Percentiles rank a stretch among this genome's conserved stretches.
These are phyloP conservation scores for Elgonia sp. DNA, from an alignment of 2,888 invertebrate genomes.

Conservation along the genomic window DNA sequence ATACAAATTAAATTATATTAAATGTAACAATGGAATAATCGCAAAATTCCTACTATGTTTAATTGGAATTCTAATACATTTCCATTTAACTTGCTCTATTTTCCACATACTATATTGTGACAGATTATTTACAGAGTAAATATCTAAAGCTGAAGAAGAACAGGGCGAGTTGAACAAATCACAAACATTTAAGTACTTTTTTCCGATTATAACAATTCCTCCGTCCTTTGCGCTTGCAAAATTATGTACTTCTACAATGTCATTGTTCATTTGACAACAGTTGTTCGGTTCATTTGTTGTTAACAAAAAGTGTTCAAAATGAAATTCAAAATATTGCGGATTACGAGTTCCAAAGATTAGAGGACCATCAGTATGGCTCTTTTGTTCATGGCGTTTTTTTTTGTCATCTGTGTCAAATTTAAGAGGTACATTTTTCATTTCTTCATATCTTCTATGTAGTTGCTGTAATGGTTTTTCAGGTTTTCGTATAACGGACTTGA, in stretches of 20 bases:
- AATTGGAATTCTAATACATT: conserved; percentile 20
- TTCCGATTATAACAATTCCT: conserved; percentile 2
- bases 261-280: conserved; percentile 24
- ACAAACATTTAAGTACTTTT: neutral
- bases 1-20: neutral
- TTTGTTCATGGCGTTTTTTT: conserved; percentile 8
- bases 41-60: neutral
- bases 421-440: conserved; percentile 18
- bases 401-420: neutral
- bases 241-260: conserved; percentile 11
- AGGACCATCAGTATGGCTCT: conserved; percentile 4
- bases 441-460: conserved; percentile 15
- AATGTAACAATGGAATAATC: conserved; percentile 13
- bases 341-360: neutral
- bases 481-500: conserved; percentile 26
- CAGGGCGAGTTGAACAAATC: conserved; percentile 9
- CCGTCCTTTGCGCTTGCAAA: conserved; percentile 1
- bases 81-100: conserved; percentile 8
- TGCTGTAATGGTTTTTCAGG: conserved; percentile 46
- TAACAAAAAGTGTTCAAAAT: conserved; percentile 21
- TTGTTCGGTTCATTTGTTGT: neutral
- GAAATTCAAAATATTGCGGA: conserved; percentile 20
- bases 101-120: neutral
- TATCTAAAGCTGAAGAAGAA: conserved; percentile 2
- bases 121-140: neutral